Evolutionary conservation across 2,888 invertebrate genomes (phyloP), one percentile per base, ranked within the genome.

Genomic region (Fissipunctia ypsillon): DNA sequence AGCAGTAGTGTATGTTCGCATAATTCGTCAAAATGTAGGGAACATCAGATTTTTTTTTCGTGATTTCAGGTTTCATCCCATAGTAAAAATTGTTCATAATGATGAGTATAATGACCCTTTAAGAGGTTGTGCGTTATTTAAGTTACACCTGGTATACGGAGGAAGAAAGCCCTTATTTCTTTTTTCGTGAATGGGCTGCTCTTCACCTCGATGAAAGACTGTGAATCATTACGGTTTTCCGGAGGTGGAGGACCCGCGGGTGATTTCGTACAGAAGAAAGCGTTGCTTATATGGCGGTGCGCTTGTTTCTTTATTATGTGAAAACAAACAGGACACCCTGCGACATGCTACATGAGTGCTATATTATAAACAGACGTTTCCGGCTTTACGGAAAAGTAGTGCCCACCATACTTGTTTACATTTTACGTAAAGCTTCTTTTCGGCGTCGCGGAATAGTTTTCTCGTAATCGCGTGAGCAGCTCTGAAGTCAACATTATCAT

Each of bases 401-500:
- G n/a, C 16, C 3, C 45, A 14, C 5, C 22, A 16, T 5, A 22
- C 4, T 22, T 45, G 10, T 22, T 43, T n/a, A 31, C 16, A 16
- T 66, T 16, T 10, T n/a, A 61, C 52, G 12, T 63, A 57, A 64
- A 43, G 14, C 28, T 31, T 31, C 19, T 35, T 19, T 28, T 43
- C 7, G 7, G 28, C 43, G 10, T 28, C 12, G 19, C 22, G 31
- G 25, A 28, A 28, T 25, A 6, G 19, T 22, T 45, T 43, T 56
- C 22, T 45, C n/a, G 16, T 10, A 28, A 31, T 22, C 9, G 5
- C n/a, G 3, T 16, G 14, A 16, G 7, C 2, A 19, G 31, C n/a
- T 69, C n/a, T 61, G 14, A 56, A 56, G n/a, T 43, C 61, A 31
- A 31, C 41, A 52, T 52, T 54, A 60, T 59, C 43, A n/a, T n/a